A percentile compares a stretch with the other conserved stretches of the same genome.
These are phyloP conservation scores for Eretmodus cyanostictus DNA, from an alignment of 2,113 vertebrate species.

Conservation along the genomic window DNA sequence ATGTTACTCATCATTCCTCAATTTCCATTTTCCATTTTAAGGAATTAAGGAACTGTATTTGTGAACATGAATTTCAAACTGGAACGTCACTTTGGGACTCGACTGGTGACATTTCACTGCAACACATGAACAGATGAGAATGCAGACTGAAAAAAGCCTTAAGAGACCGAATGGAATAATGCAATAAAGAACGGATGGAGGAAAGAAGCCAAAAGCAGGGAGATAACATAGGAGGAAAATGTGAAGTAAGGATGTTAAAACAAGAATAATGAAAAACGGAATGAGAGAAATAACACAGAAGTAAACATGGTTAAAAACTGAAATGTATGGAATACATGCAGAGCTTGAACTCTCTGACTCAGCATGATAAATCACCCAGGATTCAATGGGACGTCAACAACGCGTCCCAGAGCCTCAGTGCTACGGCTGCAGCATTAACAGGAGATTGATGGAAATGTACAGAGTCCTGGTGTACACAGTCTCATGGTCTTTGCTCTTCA, in stretches of 20 bases:
- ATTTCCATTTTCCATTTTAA: background rate
- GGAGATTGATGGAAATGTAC: constrained; percentile 50
- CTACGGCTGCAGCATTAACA: constrained; percentile 31
- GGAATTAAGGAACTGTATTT: background rate
- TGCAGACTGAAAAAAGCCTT: background rate
- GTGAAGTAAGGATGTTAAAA: background rate
- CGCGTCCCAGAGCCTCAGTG: constrained; percentile 33
- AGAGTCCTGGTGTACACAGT: constrained; percentile 20
- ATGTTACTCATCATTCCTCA: background rate
- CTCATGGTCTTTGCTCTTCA: constrained; percentile 41
- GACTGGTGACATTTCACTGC: background rate
- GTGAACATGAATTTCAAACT: background rate
- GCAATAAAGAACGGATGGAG: background rate
- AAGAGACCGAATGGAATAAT: background rate
- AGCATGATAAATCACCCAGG: constrained; percentile 50
- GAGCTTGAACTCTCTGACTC: background rate
- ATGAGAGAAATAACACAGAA: background rate
- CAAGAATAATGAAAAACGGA: background rate
- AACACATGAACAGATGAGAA: background rate
- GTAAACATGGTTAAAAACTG: background rate
- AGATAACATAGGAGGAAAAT: background rate
- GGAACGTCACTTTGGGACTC: background rate
- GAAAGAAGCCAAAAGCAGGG: background rate
- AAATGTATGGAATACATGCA: background rate
- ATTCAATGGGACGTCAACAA: constrained; percentile 45